Base-by-base conservation (phyloP, 2,888 invertebrate species). In the Melanotus villosus region DNA sequence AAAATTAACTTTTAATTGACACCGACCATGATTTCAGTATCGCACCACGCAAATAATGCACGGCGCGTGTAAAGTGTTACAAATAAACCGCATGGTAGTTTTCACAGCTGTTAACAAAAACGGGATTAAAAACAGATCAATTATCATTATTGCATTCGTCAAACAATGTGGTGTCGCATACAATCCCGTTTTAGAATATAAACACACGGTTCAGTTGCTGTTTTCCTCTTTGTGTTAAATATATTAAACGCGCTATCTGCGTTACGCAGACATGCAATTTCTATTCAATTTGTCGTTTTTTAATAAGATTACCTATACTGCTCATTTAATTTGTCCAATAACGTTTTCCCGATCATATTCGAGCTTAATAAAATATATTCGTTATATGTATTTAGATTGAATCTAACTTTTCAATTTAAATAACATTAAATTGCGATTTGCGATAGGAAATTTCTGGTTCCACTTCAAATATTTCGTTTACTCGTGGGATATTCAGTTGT, bases 1-100 rank as follows among this genome's bases (percentile, higher is more conserved):
- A 79, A 80, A 79, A 80, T 80, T 79, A 80, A 80, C 79, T 81
- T 81, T 81, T 80, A 80, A 81, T 81, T 81, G 81, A 80, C 78
- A 79, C 12, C 52, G 75, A 23, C 43, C 30, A 16, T 52, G 58
- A 65, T 65, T 65, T 62, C 26, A 23, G 67, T 75, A 74, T 74
- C 75, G 75, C 73, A 73, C 73, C 74, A 71, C 75, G 65, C 71
- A 18, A 72, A 76, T 76, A 76, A 76, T 75, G 76, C 70, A 74
- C 54, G 70, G 71, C 70, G 66, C 66, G 64, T 68, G 72, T 71
- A 73, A 76, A 76, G 74, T 74, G 76, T 73, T 71, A 71, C 75
- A 74, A 75, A 41, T 47, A 62, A n/a, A 64, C 68, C 71, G 71
- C 70, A 68, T 64, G 70, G 60, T 74, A 73, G 72, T 72, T 70